Percentiles rank a stretch among this genome's conserved stretches.
Evolutionary conservation across 64 coral and sea anemone genomes (phyloP).

Genomic region (Platygyra sinensis): DNA sequence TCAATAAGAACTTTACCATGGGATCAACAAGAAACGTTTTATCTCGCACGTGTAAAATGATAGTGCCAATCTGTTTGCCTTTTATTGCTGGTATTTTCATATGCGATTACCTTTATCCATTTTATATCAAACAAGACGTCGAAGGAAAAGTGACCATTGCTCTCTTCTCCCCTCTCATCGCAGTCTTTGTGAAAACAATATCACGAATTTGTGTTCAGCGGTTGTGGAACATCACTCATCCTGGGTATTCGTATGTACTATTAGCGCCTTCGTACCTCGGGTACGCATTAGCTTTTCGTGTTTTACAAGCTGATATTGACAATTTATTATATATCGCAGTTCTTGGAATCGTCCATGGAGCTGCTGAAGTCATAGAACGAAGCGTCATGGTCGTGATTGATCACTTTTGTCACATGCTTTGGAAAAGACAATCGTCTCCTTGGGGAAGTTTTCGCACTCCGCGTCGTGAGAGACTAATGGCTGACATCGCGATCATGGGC

Average conservation of each 20-base stretch:
- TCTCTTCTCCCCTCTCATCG: not conserved
- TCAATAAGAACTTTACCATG: not conserved
- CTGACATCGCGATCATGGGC: not conserved
- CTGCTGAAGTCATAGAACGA: not conserved
- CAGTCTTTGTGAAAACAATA: not conserved
- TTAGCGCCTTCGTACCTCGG: not conserved
- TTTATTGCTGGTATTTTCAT: not conserved
- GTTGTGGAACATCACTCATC: not conserved
- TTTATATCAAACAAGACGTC: not conserved
- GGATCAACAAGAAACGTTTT: not conserved
- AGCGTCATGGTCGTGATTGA: not conserved
- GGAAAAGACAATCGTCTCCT: not conserved
- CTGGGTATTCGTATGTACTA: not conserved
- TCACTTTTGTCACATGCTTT: not conserved
- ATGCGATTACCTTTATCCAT: not conserved
- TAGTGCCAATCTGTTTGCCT: not conserved
- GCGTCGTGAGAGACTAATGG: not conserved
- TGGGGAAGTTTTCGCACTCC: not conserved
- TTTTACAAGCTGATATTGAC: not conserved
- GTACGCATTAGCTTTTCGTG: not conserved
- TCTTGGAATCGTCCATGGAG: not conserved
- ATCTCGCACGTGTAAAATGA: not conserved
- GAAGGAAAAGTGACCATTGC: not conserved
- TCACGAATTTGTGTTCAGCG: conserved; percentile 1
- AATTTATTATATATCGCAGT: not conserved